These are phyloP conservation scores for Ceratina australensis DNA, from an alignment of 1,140 invertebrate species.

Conservation along the genomic window DNA sequence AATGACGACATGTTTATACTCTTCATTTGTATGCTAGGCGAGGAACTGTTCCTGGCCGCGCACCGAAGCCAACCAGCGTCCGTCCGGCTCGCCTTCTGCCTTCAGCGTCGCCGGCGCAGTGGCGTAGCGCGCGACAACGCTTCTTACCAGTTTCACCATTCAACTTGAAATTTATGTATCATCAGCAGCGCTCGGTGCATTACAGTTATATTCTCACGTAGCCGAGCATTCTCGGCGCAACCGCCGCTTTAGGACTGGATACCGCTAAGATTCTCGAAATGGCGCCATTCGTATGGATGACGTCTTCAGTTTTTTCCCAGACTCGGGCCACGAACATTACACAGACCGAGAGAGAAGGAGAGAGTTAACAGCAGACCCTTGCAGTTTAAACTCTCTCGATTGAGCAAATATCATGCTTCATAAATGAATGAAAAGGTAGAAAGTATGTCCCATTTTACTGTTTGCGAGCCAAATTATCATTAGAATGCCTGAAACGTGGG, in stretches of 20 bases:
- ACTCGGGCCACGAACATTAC: too few relatives aligned
- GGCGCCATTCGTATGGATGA: conserved; percentile 45
- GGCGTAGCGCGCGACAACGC: conserved; percentile 55
- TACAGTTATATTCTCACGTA: conserved; percentile 62
- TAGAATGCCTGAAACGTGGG: too few relatives aligned
- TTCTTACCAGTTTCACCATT: conserved; percentile 28
- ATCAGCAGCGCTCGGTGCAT: conserved; percentile 42
- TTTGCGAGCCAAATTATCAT: too few relatives aligned
- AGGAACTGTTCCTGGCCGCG: conserved; percentile 61
- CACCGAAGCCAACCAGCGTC: conserved; percentile 48
- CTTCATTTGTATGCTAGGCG: conserved; percentile 75
- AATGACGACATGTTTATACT: conserved; percentile 77
- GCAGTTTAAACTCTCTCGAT: too few relatives aligned
- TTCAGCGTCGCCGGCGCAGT: conserved; percentile 48
- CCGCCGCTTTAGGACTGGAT: conserved; percentile 45
- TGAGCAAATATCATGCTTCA: too few relatives aligned
- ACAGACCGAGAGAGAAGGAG: neutral
- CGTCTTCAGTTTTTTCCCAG: conserved; percentile 30
- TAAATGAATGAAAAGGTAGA: too few relatives aligned
- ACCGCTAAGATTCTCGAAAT: conserved; percentile 55
- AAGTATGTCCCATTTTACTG: too few relatives aligned
- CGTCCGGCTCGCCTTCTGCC: conserved; percentile 48
- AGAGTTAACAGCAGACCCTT: too few relatives aligned
- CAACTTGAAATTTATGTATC: conserved; percentile 63
- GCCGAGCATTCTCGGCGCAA: conserved; percentile 22